Evolutionary conservation across 2,797 vertebrate species (phyloP), one percentile per base, ranked within the genome.

Genomic region (Loris lydekkerianus): DNA sequence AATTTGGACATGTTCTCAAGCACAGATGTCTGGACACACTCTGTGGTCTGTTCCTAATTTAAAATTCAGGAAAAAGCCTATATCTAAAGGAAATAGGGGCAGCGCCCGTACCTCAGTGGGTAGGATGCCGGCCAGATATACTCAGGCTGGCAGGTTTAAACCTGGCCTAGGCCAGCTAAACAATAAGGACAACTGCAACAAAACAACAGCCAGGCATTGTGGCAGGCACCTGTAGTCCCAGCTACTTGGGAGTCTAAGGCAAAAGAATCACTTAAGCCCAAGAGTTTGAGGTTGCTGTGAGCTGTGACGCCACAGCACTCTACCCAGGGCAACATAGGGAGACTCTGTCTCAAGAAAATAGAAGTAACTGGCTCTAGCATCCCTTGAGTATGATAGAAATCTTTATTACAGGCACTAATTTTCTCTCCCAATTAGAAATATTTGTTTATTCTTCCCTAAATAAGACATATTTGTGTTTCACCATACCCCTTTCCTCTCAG

Each of bases 381-480:
- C 56, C 82, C 60, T 61, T 58, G 5, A 76, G 20, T 60, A 65
- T 31, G 43, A 82, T 46, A 92, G 46, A 90, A 88, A 85, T 94
- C 61, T 87, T 94, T 69, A 93, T 14, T 37, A 80, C 81, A 34
- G 18, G 20, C 10, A 23, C 49, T 20, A 21, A 29, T 40, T 70
- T 53, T 92, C 61, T 86, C 67, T 15, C 14, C 15, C 70, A 82
- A 78, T 91, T 77, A 96, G 70, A 92, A 96, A 84, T 56, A 58
- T 80, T 65, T 89, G 75, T 56, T 49, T 40, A 69, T 29, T n/a
- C 43, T 92, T 89, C n/a, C 58, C 69, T 83, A 65, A 80, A 40
- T 37, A 76, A 93, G 20, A 13, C 58, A 29, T 10, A 34, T 40
- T 90, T 78, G 31, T 18, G 17, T 43, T 67, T 17, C 53, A 49